A percentile compares a stretch with the other conserved stretches of the same genome.
These are phyloP conservation scores for Corythaeola cristata DNA, from an alignment of 2,113 vertebrate genomes.

Conservation along the genomic window DNA sequence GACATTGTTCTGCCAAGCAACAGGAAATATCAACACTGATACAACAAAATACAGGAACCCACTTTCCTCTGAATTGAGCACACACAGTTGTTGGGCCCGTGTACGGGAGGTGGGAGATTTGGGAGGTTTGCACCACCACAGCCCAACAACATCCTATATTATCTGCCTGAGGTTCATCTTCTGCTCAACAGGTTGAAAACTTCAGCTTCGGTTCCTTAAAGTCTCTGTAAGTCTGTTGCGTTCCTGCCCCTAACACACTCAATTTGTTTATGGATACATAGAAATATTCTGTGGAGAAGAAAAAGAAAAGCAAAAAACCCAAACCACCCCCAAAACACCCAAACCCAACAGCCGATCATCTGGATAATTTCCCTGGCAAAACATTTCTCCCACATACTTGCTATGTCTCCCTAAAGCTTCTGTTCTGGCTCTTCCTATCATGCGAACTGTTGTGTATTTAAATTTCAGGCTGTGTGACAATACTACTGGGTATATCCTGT, in stretches of 20 bases:
- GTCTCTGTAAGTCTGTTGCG: not conserved
- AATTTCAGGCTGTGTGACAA: not conserved
- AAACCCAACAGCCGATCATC: not conserved
- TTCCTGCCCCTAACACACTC: not conserved
- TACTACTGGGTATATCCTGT: not conserved
- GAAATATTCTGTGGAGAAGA: not conserved
- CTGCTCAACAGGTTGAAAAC: not conserved
- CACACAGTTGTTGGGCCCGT: not conserved
- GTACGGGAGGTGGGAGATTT: too few relatives aligned
- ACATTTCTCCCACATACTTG: not conserved
- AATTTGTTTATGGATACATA: not conserved
- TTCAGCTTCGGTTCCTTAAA: not conserved
- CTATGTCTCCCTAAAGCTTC: not conserved
- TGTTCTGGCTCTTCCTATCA: not conserved
- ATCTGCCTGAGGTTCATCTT: not conserved
- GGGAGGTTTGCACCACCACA: too few relatives aligned
- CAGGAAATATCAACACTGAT: not conserved
- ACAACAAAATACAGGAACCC: not conserved
- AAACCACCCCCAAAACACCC: not conserved
- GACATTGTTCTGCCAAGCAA: not conserved
- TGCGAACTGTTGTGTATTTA: not conserved
- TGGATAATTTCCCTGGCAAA: not conserved
- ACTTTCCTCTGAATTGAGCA: not conserved
- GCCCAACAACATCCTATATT: accelerated
- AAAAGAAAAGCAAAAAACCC: too few relatives aligned